Percentiles rank a stretch among this genome's conserved stretches.
These are phyloP conservation scores for Propithecus perrieri DNA, from an alignment of 2,797 vertebrate genomes.

Conservation along the genomic window DNA sequence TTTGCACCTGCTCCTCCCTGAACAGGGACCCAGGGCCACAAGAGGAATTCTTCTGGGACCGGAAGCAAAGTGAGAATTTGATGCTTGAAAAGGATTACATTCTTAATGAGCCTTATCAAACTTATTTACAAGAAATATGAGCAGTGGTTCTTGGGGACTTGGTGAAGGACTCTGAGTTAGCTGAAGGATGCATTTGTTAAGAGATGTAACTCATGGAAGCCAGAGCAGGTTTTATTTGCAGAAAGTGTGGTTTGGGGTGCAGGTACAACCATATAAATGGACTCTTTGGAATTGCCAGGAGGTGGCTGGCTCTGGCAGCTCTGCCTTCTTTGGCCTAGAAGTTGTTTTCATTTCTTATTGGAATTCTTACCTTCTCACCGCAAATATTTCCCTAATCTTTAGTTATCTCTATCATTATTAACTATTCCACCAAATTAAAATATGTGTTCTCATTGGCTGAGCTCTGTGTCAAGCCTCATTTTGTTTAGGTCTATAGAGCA, in stretches of 20 bases:
- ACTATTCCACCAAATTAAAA: background rate
- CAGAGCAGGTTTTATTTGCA: slow-evolving; percentile 18
- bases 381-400: background rate
- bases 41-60: slow-evolving; percentile 45
- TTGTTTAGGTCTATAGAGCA: background rate
- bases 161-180: slow-evolving; percentile 34
- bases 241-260: background rate
- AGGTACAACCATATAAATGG: background rate
- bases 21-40: slow-evolving; percentile 32
- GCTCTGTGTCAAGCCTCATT: background rate
- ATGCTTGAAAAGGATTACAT: slow-evolving; percentile 63
- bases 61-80: slow-evolving; percentile 58
- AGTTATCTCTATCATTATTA: background rate
- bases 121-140: slow-evolving; percentile 63
- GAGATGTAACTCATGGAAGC: background rate
- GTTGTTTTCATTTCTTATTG: background rate
- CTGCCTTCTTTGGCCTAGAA: background rate
- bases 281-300: background rate
- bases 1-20: slow-evolving; percentile 64
- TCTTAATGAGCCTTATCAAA: slow-evolving; percentile 67
- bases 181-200: slow-evolving; percentile 14
- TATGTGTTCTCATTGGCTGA: background rate
- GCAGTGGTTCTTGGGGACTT: slow-evolving; percentile 34
- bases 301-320: too few relatives aligned
- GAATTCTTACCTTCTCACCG: background rate